phyloP scores from a whole-genome alignment of 2,797 vertebrate species.

The Lithobates sylvaticus region DNA sequence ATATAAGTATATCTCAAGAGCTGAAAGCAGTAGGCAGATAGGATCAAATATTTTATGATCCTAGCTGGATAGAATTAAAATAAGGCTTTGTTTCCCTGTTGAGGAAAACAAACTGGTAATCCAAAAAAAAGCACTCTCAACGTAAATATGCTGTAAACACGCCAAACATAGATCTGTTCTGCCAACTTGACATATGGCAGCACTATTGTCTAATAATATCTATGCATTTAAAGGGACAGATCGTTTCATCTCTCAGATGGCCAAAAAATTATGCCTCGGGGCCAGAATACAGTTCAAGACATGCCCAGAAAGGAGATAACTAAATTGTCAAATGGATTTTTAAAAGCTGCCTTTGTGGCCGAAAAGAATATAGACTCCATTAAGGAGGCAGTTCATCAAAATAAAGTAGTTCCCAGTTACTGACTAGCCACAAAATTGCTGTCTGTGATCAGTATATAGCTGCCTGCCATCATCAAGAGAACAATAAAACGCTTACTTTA shows the following conservation, averaged over 20 bases:
- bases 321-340: conserved; percentile 58
- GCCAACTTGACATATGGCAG: conserved; percentile 37
- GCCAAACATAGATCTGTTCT: conserved; percentile 18
- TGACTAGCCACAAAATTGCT: conserved; percentile 64
- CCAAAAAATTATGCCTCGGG: conserved; percentile 53
- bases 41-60: not conserved
- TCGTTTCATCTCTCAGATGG: conserved; percentile 56
- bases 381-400: conserved; percentile 63
- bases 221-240: conserved; percentile 35
- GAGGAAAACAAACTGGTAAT: conserved; percentile 7
- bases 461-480: conserved; percentile 62
- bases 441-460: conserved; percentile 64
- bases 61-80: conserved; percentile 1
- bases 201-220: conserved; percentile 23
- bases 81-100: not conserved
- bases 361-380: conserved; percentile 40
- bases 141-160: conserved; percentile 42
- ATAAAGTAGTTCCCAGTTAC: conserved; percentile 64
- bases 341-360: conserved; percentile 63
- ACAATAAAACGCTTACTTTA: conserved; percentile 65
- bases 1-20: not conserved
- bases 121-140: conserved; percentile 2
- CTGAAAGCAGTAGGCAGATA: not conserved
- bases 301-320: conserved; percentile 60
- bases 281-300: conserved; percentile 51